Evolutionary conservation across 2,797 vertebrate genomes (phyloP).

Genomic region (Graptemys geographica): DNA sequence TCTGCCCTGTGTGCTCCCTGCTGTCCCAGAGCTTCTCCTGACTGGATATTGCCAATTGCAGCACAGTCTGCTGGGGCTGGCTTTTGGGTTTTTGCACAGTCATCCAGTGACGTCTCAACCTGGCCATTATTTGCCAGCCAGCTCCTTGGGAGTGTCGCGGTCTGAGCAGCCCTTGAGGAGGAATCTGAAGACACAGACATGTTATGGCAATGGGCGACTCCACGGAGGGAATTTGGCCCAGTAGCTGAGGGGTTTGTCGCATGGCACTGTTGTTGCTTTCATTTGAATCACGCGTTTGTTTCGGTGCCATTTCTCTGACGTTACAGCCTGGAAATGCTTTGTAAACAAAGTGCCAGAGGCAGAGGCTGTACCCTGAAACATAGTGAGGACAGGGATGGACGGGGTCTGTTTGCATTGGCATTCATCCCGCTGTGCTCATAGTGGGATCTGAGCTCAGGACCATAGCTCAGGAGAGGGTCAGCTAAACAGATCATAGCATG

Average conservation of each 20-base stretch:
- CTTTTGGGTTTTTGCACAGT: fast-evolving
- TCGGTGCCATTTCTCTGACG: neutral
- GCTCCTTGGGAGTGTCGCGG: fast-evolving
- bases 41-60: neutral
- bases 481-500: neutral
- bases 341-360: neutral
- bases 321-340: neutral
- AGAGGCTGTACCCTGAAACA: neutral
- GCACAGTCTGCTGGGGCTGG: neutral
- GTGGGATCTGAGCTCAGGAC: conserved; percentile 33
- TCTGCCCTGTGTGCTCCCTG: neutral
- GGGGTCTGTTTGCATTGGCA: neutral
- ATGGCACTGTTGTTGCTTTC: fast-evolving
- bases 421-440: neutral
- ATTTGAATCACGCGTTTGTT: neutral
- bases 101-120: neutral
- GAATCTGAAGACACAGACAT: neutral
- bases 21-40: neutral
- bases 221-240: fast-evolving
- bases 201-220: neutral
- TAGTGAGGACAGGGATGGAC: fast-evolving
- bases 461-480: neutral
- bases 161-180: neutral
- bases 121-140: neutral
- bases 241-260: neutral